Evolutionary conservation across 2,113 vertebrate species (phyloP), one percentile per base, ranked within the genome.

Genomic region (Cephalopholis sonnerati): DNA sequence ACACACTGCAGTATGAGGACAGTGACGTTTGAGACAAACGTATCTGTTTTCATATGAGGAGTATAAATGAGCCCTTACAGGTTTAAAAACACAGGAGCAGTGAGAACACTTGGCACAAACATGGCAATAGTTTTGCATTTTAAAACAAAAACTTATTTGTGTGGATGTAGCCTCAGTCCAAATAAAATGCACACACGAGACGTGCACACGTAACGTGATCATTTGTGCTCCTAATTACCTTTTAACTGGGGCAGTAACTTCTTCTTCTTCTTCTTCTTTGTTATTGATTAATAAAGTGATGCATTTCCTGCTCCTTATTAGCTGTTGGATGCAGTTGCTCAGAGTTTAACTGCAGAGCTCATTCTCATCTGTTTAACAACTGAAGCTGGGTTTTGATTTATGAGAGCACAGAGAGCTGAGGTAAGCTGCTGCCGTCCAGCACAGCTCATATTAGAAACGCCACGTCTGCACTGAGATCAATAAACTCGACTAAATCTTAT

Each of bases 371-470:
- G 74, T 74, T 62, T 25, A 51, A 59, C 59, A 81, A 54, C 65
- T 85, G 78, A 76, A 62, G 27, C 13, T 62, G 44, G 54, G 39
- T 29, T 79, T 51, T 62, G 59, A 70, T 69, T 70, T n/a, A 74
- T 48, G 57, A 59, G 72, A 0, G 11, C 12, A 12, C 29, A 32
- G 74, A 63, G 64, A 64, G 76, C 66, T 54, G 85, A 79, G 44
- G n/a, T 12, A 29, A 61, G 74, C 67, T 24, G 68, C 68, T 67
- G 12, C 44, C 32, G 17, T 57, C 61, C 64, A 55, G 58, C 44
- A 22, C 27, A 50, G 44, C 10, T 77, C 68, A 48, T 9, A 12
- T 29, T 24, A 9, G 20, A 46, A 62, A 61, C 25, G 83, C 79
- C 83, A 83, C 71, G 87, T 73, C 64, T 46, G 57, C 72, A 63